These are phyloP conservation scores for Gopherus flavomarginatus DNA, from an alignment of 2,113 vertebrate species.

Conservation along the genomic window DNA sequence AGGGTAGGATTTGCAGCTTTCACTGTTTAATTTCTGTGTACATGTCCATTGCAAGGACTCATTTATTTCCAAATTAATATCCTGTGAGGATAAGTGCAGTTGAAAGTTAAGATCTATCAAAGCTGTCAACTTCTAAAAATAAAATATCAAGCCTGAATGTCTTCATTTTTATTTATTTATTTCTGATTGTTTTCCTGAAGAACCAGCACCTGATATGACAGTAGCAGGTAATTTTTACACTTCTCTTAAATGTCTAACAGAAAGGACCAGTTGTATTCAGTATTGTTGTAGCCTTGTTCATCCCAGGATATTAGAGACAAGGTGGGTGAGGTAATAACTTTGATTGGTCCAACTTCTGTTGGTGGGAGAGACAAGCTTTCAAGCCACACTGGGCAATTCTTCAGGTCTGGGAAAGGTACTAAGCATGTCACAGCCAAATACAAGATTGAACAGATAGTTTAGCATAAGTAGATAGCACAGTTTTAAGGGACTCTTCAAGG, in stretches of 20 bases:
- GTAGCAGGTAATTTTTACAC: constrained; percentile 64
- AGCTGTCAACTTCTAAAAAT: not conserved
- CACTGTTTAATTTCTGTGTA: not conserved
- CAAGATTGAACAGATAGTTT: not conserved
- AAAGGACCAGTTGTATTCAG: not conserved
- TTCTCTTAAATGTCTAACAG: not conserved
- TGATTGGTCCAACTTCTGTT: not conserved
- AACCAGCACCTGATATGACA: constrained; percentile 52
- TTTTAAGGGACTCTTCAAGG: not conserved
- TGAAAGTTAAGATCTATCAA: constrained; percentile 11
- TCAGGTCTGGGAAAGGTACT: not conserved
- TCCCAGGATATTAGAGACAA: not conserved
- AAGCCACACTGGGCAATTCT: not conserved
- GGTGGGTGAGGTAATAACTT: not conserved
- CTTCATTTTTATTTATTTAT: not conserved
- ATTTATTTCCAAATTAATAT: constrained; percentile 15
- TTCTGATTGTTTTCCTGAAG: constrained; percentile 44
- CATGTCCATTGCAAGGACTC: accelerated
- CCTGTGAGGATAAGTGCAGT: not conserved
- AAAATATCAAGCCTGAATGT: not conserved
- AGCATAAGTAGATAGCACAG: not conserved
- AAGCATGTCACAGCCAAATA: not conserved
- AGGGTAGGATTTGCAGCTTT: not conserved
- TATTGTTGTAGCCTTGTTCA: not conserved
- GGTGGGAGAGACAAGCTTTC: not conserved